phyloP scores from a whole-genome alignment of 2,113 vertebrate species.

The Tychaedon coryphoeus region DNA sequence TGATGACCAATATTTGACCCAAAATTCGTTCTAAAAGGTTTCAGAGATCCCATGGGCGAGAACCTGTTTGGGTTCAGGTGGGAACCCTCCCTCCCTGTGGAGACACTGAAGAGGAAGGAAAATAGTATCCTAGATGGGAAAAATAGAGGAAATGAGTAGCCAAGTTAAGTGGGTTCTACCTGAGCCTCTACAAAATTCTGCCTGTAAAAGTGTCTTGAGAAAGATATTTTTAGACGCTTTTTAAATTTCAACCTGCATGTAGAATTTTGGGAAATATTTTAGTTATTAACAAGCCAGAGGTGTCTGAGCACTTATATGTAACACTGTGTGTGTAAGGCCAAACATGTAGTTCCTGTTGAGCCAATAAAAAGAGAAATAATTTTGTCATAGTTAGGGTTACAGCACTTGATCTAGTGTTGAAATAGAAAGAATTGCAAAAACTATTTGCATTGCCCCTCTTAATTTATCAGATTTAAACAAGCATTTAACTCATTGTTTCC shows the following conservation, averaged over 20 bases:
- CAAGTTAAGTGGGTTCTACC: neutral
- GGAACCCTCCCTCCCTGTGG: neutral
- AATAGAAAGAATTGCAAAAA: conserved; percentile 37
- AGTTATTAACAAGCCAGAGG: neutral
- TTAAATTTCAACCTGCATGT: neutral
- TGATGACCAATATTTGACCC: neutral
- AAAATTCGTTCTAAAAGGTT: neutral
- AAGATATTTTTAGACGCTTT: neutral
- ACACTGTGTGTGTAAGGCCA: neutral
- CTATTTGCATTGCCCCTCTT: neutral
- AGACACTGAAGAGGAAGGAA: too few relatives aligned
- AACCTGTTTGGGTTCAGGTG: neutral
- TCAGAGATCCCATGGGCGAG: neutral
- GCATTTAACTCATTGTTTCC: neutral
- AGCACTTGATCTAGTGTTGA: neutral
- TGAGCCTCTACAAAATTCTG: neutral
- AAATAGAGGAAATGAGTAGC: neutral
- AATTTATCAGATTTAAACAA: neutral
- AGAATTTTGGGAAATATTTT: neutral
- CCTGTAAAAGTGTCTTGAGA: neutral
- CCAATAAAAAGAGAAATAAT: neutral
- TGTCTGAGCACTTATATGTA: neutral
- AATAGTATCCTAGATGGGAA: neutral
- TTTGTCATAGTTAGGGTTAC: neutral
- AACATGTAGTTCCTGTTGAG: neutral